These are phyloP conservation scores for Odontesthes bonariensis DNA, from an alignment of 2,113 vertebrate species.

Conservation along the genomic window DNA sequence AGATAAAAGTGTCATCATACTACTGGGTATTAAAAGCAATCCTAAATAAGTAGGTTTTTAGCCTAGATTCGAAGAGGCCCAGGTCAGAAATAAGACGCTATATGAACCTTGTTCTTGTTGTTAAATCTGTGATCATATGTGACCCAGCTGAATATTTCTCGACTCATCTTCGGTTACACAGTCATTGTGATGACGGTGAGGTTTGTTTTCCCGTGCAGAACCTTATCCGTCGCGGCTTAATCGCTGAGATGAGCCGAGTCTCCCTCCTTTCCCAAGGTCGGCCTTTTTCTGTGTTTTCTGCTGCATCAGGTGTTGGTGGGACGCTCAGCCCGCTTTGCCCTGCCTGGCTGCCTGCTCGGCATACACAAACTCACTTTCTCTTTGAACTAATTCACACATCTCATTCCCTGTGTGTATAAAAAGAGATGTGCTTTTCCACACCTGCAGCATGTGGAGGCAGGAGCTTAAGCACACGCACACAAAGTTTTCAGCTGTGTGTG, in stretches of 20 bases:
- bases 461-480: neutral
- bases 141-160: neutral
- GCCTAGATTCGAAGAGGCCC: too few relatives aligned
- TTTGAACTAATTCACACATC: slow-evolving; percentile 11
- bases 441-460: neutral
- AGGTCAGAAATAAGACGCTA: too few relatives aligned
- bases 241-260: slow-evolving; percentile 40
- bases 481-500: neutral
- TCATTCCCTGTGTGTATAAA: neutral
- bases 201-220: slow-evolving; percentile 6
- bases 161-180: neutral
- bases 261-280: slow-evolving; percentile 62
- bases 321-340: slow-evolving; percentile 41
- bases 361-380: slow-evolving; percentile 33
- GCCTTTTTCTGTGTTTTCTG: slow-evolving; percentile 60
- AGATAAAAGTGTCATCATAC: too few relatives aligned
- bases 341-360: slow-evolving; percentile 30
- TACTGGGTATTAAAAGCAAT: too few relatives aligned
- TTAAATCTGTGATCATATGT: too few relatives aligned
- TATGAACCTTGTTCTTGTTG: too few relatives aligned
- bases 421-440: slow-evolving; percentile 2
- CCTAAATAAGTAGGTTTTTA: too few relatives aligned
- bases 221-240: slow-evolving; percentile 33
- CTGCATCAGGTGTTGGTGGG: slow-evolving; percentile 67
- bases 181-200: slow-evolving; percentile 10